Evolutionary conservation across 2,797 vertebrate species (phyloP).

Genomic region (Enteromius thamalakanensis): DNA sequence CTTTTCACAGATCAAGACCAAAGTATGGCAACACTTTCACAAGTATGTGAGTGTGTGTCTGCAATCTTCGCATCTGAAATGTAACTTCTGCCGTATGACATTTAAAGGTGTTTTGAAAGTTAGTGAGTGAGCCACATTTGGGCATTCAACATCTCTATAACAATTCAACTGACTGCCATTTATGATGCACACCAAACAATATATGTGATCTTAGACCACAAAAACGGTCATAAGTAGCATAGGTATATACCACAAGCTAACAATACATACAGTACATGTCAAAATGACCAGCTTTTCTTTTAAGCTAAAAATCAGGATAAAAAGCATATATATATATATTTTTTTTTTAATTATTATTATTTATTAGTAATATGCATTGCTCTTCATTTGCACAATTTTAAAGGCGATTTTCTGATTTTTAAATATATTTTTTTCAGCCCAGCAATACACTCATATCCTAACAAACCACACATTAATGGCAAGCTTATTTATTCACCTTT

Average conservation of each 20-base stretch:
- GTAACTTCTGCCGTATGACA: conserved; percentile 2
- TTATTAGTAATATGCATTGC: not conserved
- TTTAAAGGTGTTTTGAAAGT: conserved; percentile 16
- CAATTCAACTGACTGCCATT: not conserved
- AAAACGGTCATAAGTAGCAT: not conserved
- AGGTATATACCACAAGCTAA: not conserved
- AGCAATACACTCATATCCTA: not conserved
- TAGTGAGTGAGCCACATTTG: not conserved
- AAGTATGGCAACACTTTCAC: conserved; percentile 3
- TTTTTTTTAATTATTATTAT: too few relatives aligned
- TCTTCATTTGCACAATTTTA: not conserved
- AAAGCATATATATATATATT: not conserved
- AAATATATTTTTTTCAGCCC: not conserved
- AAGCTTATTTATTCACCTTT: not conserved
- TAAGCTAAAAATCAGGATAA: not conserved
- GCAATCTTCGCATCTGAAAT: conserved; percentile 2
- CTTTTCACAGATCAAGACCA: conserved; percentile 58
- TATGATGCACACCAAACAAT: not conserved
- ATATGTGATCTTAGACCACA: not conserved
- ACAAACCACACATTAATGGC: not conserved
- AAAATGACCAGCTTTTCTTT: not conserved
- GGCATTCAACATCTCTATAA: conserved; percentile 13
- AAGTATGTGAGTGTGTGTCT: not conserved
- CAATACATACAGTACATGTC: not conserved
- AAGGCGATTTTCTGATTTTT: not conserved